phyloP scores from a whole-genome alignment of 2,888 invertebrate genomes.

The Reticulitermes lucifugus region DNA sequence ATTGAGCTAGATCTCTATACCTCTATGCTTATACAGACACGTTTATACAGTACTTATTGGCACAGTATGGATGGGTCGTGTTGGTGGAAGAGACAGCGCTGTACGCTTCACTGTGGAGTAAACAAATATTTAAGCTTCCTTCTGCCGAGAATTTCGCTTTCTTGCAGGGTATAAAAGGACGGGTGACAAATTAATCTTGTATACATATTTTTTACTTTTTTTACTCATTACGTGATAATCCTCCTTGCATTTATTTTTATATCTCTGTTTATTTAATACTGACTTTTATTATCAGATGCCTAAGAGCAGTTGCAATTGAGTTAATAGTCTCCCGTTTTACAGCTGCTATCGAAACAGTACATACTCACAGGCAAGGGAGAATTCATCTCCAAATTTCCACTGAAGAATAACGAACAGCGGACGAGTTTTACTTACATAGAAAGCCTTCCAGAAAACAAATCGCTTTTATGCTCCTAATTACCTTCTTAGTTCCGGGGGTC shows the following conservation, averaged over 20 bases:
- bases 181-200: neutral
- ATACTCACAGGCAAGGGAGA: neutral
- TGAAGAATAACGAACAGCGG: neutral
- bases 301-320: neutral
- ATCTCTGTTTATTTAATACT: neutral
- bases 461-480: no score
- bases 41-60: no score
- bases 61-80: no score
- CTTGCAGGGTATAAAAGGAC: neutral
- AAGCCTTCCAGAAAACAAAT: no score
- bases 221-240: neutral
- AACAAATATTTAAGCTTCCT: no score
- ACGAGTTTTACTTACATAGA: neutral
- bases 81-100: no score
- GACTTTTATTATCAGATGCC: neutral
- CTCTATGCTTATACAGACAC: no score
- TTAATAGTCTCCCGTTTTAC: slow-evolving; percentile 4
- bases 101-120: no score
- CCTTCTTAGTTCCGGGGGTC: no score
- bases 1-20: no score
- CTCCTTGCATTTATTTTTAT: neutral
- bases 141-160: neutral
- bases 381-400: neutral
- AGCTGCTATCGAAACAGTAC: neutral
- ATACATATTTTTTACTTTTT: neutral